Evolutionary conservation across 2,888 invertebrate species (phyloP).

Genomic region (Amphipyra berbera): DNA sequence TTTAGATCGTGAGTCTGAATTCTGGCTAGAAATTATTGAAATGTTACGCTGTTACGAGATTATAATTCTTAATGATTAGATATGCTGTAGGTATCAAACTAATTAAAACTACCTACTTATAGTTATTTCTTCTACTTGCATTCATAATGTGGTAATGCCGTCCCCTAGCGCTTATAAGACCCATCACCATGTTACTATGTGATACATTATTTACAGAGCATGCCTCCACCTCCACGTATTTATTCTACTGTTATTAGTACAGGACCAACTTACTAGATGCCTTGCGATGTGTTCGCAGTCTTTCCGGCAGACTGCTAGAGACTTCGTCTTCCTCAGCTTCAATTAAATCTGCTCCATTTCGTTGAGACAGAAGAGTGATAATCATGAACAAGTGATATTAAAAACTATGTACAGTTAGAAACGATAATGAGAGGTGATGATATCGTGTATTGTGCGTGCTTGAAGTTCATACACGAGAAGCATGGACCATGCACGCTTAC

Average conservation of each 20-base stretch:
- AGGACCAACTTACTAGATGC: slow-evolving; percentile 89
- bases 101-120: slow-evolving; percentile 10
- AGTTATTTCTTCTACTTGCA: slow-evolving; percentile 26
- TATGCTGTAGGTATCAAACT: slow-evolving; percentile 26
- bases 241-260: slow-evolving; percentile 51
- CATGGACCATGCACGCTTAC: slow-evolving; percentile 75
- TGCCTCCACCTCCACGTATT: slow-evolving; percentile 54
- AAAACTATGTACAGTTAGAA: slow-evolving; percentile 66
- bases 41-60: slow-evolving; percentile 34
- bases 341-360: slow-evolving; percentile 87
- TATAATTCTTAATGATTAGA: slow-evolving; percentile 21
- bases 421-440: slow-evolving; percentile 61
- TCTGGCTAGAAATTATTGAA: background rate
- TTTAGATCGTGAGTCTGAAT: slow-evolving; percentile 7
- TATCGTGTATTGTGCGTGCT: slow-evolving; percentile 64
- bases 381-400: slow-evolving; percentile 68
- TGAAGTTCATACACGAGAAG: slow-evolving; percentile 68
- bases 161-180: slow-evolving; percentile 27
- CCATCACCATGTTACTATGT: slow-evolving; percentile 53
- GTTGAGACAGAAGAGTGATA: slow-evolving; percentile 60
- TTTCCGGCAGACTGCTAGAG: slow-evolving; percentile 83
- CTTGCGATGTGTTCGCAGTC: slow-evolving; percentile 85
- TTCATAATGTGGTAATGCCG: slow-evolving; percentile 14
- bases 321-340: slow-evolving; percentile 90
- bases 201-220: slow-evolving; percentile 51